Conservation (phyloP, 1,140 invertebrate species). For the Drosophila funebris region DNA sequence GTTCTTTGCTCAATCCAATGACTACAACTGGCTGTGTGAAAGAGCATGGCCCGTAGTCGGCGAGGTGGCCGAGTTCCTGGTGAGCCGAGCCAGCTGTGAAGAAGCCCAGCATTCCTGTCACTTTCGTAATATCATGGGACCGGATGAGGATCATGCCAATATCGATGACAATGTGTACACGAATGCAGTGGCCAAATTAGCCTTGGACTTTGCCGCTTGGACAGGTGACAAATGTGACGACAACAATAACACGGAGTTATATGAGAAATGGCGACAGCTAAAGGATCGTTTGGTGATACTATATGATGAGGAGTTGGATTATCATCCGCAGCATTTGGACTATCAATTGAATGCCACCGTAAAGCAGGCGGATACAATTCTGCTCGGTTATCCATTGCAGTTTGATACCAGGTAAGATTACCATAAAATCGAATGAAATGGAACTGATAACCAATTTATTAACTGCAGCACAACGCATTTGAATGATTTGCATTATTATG, state of each 20-base stretch:
- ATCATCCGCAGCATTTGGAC: constrained; percentile 85
- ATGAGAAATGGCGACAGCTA: constrained; percentile 83
- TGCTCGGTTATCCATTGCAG: constrained; percentile 85
- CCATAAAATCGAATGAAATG: neutral
- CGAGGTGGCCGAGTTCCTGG: constrained; percentile 85
- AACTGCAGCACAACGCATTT: constrained; percentile 69
- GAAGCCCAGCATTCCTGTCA: constrained; percentile 67
- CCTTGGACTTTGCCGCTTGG: constrained; percentile 84
- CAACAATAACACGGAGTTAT: constrained; percentile 13
- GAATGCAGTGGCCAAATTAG: constrained; percentile 85
- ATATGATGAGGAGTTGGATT: constrained; percentile 83
- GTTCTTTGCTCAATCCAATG: constrained; percentile 84
- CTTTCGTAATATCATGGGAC: constrained; percentile 85
- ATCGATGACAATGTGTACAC: constrained; percentile 86
- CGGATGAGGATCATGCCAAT: constrained; percentile 86
- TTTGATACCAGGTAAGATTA: constrained; percentile 83
- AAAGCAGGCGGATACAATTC: constrained; percentile 85
- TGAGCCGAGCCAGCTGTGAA: constrained; percentile 85
- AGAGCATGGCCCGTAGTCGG: constrained; percentile 85
- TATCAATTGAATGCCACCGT: constrained; percentile 84
- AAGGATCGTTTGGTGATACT: constrained; percentile 84
- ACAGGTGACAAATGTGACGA: constrained; percentile 41
- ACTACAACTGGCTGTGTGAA: constrained; percentile 83
- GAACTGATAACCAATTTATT: neutral
- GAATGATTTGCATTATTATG: constrained; percentile 85